These are phyloP conservation scores for Schizothorax lantsangensis DNA, from an alignment of 2,797 vertebrate species.

Conservation along the genomic window DNA sequence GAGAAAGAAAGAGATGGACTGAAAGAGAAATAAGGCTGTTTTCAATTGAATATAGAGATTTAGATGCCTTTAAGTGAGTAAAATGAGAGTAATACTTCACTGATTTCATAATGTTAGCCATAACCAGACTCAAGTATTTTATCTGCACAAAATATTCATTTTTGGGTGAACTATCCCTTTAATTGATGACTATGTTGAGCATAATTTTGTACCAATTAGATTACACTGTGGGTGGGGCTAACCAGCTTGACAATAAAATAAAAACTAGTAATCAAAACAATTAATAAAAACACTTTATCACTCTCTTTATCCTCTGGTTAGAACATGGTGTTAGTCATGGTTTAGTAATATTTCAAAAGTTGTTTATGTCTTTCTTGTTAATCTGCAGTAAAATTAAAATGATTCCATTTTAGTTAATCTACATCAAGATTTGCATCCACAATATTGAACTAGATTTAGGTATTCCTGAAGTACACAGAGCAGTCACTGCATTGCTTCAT, in stretches of 20 bases:
- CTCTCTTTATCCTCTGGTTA: neutral
- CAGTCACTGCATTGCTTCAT: neutral
- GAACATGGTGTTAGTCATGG: neutral
- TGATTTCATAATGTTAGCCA: neutral
- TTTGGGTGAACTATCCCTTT: neutral
- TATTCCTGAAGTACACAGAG: neutral
- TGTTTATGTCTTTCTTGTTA: neutral
- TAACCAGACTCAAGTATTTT: neutral
- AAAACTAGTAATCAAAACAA: neutral
- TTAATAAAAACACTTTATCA: neutral
- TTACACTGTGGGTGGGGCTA: neutral
- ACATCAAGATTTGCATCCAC: neutral
- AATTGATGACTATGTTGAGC: neutral
- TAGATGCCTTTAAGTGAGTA: neutral
- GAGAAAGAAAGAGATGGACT: slow-evolving; percentile 6
- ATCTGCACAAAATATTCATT: neutral
- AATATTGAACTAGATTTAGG: neutral
- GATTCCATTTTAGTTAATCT: neutral
- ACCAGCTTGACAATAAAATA: neutral
- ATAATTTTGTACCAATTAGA: neutral
- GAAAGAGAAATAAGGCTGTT: neutral
- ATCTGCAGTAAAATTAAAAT: neutral
- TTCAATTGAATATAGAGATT: neutral
- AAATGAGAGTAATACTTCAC: neutral
- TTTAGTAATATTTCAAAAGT: neutral